Conservation (phyloP, 2,888 invertebrate genomes). For the Deladenus siricidicola region DNA sequence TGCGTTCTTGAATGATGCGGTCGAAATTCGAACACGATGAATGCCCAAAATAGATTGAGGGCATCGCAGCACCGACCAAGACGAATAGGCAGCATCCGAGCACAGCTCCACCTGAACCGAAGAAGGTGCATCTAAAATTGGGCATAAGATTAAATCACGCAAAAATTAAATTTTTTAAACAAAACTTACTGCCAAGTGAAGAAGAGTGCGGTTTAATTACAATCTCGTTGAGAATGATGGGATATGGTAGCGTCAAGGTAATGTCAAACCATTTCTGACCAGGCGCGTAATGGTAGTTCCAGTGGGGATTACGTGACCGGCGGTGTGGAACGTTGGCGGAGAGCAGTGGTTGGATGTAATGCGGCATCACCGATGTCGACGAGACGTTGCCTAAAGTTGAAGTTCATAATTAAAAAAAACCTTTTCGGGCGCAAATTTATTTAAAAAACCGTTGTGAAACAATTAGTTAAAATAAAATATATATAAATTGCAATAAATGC, state of each 20-base stretch:
- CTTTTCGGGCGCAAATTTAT: no score
- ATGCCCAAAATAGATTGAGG: constrained; percentile 19
- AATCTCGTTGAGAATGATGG: constrained; percentile 76
- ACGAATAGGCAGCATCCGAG: constrained; percentile 20
- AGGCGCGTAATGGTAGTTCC: constrained; percentile 90
- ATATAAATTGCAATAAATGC: no score
- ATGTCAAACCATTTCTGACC: constrained; percentile 77
- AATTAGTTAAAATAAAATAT: no score
- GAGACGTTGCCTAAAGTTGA: constrained; percentile 1
- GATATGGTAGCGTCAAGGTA: constrained; percentile 76
- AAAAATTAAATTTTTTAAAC: background rate
- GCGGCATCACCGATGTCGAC: constrained; percentile 64
- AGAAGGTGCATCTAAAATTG: constrained; percentile 22
- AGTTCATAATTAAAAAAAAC: no score
- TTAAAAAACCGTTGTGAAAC: no score
- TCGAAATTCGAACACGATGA: constrained; percentile 21
- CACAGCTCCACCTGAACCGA: constrained; percentile 37
- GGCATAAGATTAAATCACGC: background rate
- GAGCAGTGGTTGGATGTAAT: constrained; percentile 78
- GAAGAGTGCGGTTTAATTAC: constrained; percentile 76
- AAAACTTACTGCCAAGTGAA: constrained; percentile 66
- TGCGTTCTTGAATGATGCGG: constrained; percentile 18
- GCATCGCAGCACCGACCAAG: constrained; percentile 18
- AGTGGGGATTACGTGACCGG: constrained; percentile 65
- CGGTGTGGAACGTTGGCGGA: constrained; percentile 73